Evolutionary conservation across 2,113 vertebrate species (phyloP), one percentile per base, ranked within the genome.

Genomic region (Lycocorax pyrrhopterus): DNA sequence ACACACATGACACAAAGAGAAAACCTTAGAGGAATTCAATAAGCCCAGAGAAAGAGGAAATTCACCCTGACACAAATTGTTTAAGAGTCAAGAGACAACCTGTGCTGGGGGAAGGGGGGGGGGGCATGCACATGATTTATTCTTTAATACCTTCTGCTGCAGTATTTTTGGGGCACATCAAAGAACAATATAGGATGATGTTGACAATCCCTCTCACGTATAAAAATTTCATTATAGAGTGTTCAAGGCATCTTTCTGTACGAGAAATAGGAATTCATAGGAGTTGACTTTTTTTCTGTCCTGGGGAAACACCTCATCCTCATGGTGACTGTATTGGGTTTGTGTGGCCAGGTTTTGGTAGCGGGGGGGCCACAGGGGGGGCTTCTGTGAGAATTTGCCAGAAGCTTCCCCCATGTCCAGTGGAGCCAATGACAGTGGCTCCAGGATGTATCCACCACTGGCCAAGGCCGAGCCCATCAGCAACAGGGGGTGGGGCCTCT

Each of bases 141-240:
- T 94, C 93, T 96, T 97, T 93, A 97, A 96, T 97, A 96, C 93
- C 94, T 97, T 96, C 92, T 92, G 74, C 90, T 82, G 62, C 46
- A 96, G 91, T 90, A 94, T 97, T 97, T 97, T 96, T 95, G 55
- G 84, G 94, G 44, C 84, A 87, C 84, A 96, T 96, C 96, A 97
- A 95, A 98, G 95, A 97, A 97, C 90, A 92, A 71, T 83, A 85
- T 73, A 92, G 94, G 44, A 80, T 80, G 71, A 89, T 84, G 95
- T 67, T 96, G 93, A 91, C 94, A 96, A 97, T 96, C 94, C 93
- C 82, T 93, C 84, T 96, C 96, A 91, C 93, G 87, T 83, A 97
- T 77, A 97, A 96, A 97, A 96, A 96, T 76, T 97, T 97, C 93
- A 97, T 97, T 97, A 96, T 23, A 27, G 85, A 91, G 69, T 63